These are phyloP conservation scores for Cnemophilus loriae DNA, from an alignment of 2,113 vertebrate species.

Conservation along the genomic window DNA sequence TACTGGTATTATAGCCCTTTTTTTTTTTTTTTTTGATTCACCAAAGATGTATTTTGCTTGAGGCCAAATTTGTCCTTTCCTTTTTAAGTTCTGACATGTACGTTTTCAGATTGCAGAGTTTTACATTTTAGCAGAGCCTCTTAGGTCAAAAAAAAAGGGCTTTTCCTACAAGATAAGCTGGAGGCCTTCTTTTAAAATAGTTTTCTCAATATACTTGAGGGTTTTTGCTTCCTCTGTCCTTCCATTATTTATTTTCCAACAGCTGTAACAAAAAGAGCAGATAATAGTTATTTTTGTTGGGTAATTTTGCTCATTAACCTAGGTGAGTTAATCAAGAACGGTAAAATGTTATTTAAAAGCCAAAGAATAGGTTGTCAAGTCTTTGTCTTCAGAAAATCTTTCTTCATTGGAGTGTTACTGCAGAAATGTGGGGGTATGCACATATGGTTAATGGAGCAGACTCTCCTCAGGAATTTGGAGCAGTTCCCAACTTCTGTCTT, in stretches of 20 bases:
- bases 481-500: neutral
- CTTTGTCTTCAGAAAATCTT: neutral
- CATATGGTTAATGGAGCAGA: neutral
- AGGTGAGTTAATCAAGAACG: neutral
- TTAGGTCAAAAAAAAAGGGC: conserved; percentile 2
- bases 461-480: neutral
- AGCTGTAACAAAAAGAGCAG: neutral
- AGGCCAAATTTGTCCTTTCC: conserved; percentile 34
- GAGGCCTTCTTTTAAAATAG: conserved; percentile 11
- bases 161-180: conserved; percentile 4
- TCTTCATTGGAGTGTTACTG: neutral
- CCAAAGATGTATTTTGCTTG: conserved; percentile 6
- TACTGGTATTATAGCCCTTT: neutral
- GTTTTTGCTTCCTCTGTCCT: neutral
- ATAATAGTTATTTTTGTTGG: neutral
- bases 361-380: neutral
- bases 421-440: neutral
- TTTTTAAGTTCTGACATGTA: conserved; percentile 39
- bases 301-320: neutral
- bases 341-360: neutral
- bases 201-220: neutral
- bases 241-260: neutral
- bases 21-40: neutral
- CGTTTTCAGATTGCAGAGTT: conserved; percentile 23
- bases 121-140: neutral